Conservation (phyloP, 2,797 vertebrate species). For the Ptychobarbus kaznakovi region DNA sequence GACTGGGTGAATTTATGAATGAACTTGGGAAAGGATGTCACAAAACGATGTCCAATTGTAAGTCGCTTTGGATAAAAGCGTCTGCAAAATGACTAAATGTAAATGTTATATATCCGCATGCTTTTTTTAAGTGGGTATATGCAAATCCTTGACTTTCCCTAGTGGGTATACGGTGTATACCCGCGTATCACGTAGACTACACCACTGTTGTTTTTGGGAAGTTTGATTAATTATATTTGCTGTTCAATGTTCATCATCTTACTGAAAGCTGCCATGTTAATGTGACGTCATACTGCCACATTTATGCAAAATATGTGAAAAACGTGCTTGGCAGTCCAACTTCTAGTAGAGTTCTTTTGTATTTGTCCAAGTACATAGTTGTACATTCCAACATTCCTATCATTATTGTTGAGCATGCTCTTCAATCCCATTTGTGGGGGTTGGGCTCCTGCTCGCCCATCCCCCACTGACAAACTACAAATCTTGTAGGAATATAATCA, state of each 20-base stretch:
- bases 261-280: not conserved
- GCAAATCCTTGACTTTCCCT: no score
- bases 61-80: no score
- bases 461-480: not conserved
- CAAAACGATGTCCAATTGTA: no score
- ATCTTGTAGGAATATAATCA: not conserved
- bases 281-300: not conserved
- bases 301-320: not conserved
- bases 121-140: no score
- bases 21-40: no score
- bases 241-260: not conserved
- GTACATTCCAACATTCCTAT: not conserved
- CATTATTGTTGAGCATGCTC: not conserved
- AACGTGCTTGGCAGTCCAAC: not conserved
- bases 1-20: no score
- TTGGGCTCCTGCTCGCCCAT: constrained; percentile 3
- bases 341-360: not conserved
- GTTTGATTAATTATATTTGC: not conserved
- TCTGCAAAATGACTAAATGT: no score
- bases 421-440: not conserved
- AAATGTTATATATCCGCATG: no score
- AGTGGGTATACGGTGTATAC: no score
- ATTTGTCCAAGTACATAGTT: not conserved
- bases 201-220: no score
- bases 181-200: no score